Evolutionary conservation across 2,888 invertebrate genomes (phyloP), one percentile per base, ranked within the genome.

Genomic region (Nomada hirtipes): DNA sequence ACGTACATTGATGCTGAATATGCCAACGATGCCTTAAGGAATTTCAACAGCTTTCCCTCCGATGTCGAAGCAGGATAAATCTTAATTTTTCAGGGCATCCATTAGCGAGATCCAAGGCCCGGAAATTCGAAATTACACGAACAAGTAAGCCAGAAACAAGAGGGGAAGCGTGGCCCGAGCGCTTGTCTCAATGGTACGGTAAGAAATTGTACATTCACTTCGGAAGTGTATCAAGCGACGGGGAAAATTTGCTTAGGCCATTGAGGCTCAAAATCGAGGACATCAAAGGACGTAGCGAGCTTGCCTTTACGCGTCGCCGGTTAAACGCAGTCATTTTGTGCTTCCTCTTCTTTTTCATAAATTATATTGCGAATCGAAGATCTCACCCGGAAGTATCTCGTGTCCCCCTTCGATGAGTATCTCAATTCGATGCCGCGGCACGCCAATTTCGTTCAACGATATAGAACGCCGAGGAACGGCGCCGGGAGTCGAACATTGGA

Each of bases 401-500:
- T 55, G 15, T 9, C 29, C 77, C 71, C 74, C 75, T 71, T 44
- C 76, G 70, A 73, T 71, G 59, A 63, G 68, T 77, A 71, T 81
- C 65, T 76, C 79, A 63, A 76, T 70, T 67, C 78, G 60, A 70
- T 60, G 4, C 72, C 15, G 53, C 44, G 67, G 57, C 60, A 70
- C 53, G 69, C 55, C 78, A 85, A 82, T 81, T 79, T 77, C 42
- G 52, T 78, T 79, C 77, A 53, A 65, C 65, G 76, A 81, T n/a
- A 20, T 20, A 44, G 55, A 26, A 42, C 59, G 36, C 20, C 29
- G 68, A 42, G n/a, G 18, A 47, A 42, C 29, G 29, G 42, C 18
- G 20, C 47, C 18, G 47, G 65, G 71, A 79, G 63, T 26, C 67
- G 88, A 86, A 89, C 89, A 91, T 90, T 83, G 89, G 89, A 91